Percentiles rank a stretch among this genome's conserved stretches.
Evolutionary conservation across 2,113 vertebrate genomes (phyloP).

Genomic region (Nyctereutes procyonoides): DNA sequence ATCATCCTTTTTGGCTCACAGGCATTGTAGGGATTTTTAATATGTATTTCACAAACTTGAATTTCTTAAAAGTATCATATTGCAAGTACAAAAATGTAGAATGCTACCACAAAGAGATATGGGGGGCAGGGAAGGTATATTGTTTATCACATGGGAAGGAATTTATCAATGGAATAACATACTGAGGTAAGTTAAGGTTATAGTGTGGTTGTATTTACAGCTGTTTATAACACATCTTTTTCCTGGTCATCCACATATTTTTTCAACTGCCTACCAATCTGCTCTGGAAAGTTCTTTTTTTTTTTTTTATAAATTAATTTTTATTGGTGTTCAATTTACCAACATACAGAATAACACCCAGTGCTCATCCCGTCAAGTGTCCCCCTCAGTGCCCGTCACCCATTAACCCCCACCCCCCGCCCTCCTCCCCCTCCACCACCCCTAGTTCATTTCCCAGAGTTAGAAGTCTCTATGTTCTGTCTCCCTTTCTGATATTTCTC

Average conservation of each 20-base stretch:
- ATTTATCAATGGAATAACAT: not conserved
- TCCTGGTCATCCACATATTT: not conserved
- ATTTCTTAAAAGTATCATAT: constrained; percentile 28
- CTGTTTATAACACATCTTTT: not conserved
- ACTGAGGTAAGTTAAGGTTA: not conserved
- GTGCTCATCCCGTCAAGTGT: too few species aligned
- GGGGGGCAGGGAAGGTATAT: not conserved
- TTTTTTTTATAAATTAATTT: too few species aligned
- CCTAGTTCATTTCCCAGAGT: too few species aligned
- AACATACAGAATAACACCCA: too few species aligned
- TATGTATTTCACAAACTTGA: constrained; percentile 41
- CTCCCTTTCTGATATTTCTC: too few species aligned
- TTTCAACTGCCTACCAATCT: not conserved
- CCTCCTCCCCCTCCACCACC: too few species aligned
- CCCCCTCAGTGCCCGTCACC: too few species aligned
- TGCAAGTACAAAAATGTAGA: constrained; percentile 33
- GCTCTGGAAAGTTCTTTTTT: too few species aligned
- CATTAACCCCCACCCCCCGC: too few species aligned
- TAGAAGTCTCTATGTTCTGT: too few species aligned
- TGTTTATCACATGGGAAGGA: not conserved
- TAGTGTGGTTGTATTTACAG: not conserved
- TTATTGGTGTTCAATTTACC: too few species aligned
- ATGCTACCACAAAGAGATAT: not conserved
- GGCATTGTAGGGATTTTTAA: not conserved
- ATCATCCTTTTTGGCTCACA: not conserved